A percentile compares a stretch with the other conserved stretches of the same genome.
Evolutionary conservation across 2,797 vertebrate species (phyloP).

Genomic region (Acanthornis magna): DNA sequence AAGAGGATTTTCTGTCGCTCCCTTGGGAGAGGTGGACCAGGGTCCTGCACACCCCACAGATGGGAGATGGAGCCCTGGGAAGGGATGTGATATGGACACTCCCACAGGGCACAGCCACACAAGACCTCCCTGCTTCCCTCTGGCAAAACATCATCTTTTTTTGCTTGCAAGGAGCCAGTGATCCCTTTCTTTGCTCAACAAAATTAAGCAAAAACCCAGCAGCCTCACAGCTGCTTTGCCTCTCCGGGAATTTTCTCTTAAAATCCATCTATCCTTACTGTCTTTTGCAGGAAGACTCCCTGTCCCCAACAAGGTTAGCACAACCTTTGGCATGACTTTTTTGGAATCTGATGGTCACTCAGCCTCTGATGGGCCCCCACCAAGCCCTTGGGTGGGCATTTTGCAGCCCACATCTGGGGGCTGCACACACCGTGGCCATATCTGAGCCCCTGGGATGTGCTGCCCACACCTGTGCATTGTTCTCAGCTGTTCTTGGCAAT

Average conservation of each 20-base stretch:
- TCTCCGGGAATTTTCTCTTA: not conserved
- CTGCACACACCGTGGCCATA: rapidly evolving
- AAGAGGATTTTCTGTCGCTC: not conserved
- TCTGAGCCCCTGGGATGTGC: rapidly evolving
- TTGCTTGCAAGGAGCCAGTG: rapidly evolving
- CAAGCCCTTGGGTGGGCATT: not conserved
- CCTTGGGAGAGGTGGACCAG: rapidly evolving
- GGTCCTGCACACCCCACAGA: not conserved
- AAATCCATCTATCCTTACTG: not conserved
- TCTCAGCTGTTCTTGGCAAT: not conserved
- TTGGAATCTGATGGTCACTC: not conserved
- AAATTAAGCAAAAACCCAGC: not conserved
- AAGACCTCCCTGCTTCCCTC: not conserved
- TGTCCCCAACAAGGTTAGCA: not conserved
- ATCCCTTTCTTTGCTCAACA: not conserved
- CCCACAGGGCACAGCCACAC: not conserved
- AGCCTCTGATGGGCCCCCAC: not conserved
- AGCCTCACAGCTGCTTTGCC: not conserved
- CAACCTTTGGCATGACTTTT: not conserved
- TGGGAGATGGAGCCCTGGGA: not conserved
- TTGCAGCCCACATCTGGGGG: not conserved
- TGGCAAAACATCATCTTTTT: not conserved
- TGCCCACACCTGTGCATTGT: not conserved
- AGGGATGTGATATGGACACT: not conserved
- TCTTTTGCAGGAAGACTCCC: not conserved